A percentile compares a stretch with the other conserved stretches of the same genome.
Conservation (phyloP, 2,113 vertebrate species). For the Anthoscopus minutus region DNA sequence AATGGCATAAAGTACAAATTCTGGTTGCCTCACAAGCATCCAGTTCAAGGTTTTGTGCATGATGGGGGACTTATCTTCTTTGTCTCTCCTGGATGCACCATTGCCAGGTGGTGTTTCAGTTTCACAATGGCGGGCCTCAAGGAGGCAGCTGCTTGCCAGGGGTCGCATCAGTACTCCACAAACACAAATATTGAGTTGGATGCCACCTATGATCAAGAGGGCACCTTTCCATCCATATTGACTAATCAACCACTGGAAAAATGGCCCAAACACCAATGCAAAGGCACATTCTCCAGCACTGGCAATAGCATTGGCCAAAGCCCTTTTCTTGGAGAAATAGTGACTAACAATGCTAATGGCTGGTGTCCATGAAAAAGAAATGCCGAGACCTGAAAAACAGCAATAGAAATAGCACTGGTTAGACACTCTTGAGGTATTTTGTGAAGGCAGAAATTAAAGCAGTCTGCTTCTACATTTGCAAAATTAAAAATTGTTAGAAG, state of each 20-base stretch:
- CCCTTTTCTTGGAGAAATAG: constrained; percentile 72
- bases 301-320: constrained; percentile 71
- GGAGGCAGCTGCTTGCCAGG: not conserved
- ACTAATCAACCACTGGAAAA: constrained; percentile 53
- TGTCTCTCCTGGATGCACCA: not conserved
- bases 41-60: constrained; percentile 13
- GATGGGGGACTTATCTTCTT: not conserved
- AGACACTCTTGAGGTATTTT: not conserved
- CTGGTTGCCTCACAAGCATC: not conserved
- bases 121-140: not conserved
- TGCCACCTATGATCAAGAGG: constrained; percentile 47
- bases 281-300: constrained; percentile 77
- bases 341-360: constrained; percentile 76
- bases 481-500: not conserved
- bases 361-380: constrained; percentile 72
- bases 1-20: constrained; percentile 70
- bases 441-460: not conserved
- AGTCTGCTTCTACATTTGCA: not conserved
- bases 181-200: constrained; percentile 53
- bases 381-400: constrained; percentile 64
- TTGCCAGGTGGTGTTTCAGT: not conserved
- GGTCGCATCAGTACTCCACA: constrained; percentile 47
- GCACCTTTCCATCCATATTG: constrained; percentile 50
- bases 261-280: constrained; percentile 24
- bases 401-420: not conserved